A percentile compares a stretch with the other conserved stretches of the same genome.
phyloP scores from a whole-genome alignment of 1,140 invertebrate species.

The Drosophila triauraria region DNA sequence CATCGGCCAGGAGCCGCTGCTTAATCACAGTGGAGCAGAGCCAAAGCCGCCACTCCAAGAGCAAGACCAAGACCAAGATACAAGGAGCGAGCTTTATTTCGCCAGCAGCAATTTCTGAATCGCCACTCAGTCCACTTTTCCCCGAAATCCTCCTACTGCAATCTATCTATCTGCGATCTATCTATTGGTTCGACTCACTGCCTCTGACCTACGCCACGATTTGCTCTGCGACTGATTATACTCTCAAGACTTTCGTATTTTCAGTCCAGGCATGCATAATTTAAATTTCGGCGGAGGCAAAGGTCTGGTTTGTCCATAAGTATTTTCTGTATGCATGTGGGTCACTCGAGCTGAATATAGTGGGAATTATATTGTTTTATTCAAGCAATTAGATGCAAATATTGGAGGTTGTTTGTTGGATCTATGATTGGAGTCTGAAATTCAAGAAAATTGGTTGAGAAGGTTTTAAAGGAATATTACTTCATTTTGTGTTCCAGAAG shows the following conservation, averaged over 20 bases:
- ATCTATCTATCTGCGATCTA: constrained; percentile 18
- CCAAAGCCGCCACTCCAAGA: constrained; percentile 17
- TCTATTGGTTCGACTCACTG: constrained; percentile 54
- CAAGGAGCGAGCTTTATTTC: constrained; percentile 50
- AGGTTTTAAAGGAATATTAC: background rate
- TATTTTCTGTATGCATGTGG: constrained; percentile 30
- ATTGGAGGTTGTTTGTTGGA: background rate
- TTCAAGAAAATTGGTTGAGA: too few species aligned
- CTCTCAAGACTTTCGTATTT: constrained; percentile 40
- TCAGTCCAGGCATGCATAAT: constrained; percentile 62
- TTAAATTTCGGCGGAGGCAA: constrained; percentile 16
- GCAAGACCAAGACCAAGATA: constrained; percentile 23
- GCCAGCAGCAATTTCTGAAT: constrained; percentile 58
- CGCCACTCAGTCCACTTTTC: background rate
- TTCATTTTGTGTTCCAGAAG: background rate
- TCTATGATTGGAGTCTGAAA: background rate
- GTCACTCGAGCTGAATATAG: constrained; percentile 32
- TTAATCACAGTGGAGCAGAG: constrained; percentile 73
- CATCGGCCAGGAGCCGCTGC: constrained; percentile 53
- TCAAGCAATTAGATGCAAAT: constrained; percentile 11
- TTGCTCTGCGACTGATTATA: constrained; percentile 70
- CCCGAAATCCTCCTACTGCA: background rate
- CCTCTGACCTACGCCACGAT: constrained; percentile 76
- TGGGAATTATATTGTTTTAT: background rate
- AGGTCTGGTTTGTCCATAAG: constrained; percentile 30